Conservation (phyloP, 2,113 vertebrate genomes). For the Himantopus leucocephalus region DNA sequence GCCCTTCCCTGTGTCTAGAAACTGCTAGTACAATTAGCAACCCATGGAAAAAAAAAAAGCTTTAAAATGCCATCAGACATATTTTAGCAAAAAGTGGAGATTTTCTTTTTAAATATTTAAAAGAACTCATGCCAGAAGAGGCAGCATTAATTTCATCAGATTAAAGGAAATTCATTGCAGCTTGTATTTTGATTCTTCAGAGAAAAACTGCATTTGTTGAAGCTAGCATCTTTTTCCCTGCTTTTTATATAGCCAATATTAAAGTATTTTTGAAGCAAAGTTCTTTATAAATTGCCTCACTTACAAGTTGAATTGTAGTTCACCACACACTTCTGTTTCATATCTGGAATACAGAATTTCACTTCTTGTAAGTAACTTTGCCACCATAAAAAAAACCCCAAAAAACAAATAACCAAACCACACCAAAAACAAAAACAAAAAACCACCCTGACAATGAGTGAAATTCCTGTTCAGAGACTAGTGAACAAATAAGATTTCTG, state of each 20-base stretch:
- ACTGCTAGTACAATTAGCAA: background rate
- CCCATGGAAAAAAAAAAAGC: background rate
- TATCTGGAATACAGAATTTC: background rate
- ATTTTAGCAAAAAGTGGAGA: background rate
- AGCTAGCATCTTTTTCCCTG: background rate
- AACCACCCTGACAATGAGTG: background rate
- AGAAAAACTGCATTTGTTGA: background rate
- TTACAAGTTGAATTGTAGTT: background rate
- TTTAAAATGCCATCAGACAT: background rate
- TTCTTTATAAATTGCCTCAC: background rate
- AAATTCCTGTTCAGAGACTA: background rate
- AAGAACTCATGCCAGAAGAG: background rate
- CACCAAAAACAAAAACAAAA: background rate
- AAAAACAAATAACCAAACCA: background rate
- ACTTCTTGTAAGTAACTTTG: background rate
- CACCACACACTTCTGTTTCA: background rate
- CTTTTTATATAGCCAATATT: background rate
- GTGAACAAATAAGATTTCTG: background rate
- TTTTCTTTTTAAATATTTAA: conserved; percentile 13
- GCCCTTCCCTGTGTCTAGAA: background rate
- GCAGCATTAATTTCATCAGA: background rate
- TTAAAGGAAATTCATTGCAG: background rate
- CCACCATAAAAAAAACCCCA: background rate
- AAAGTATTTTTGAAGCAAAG: background rate
- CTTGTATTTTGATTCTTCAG: background rate